Evolutionary conservation across 2,888 invertebrate genomes (phyloP), one percentile per base, ranked within the genome.

Genomic region (Allophyes oxyacanthae): DNA sequence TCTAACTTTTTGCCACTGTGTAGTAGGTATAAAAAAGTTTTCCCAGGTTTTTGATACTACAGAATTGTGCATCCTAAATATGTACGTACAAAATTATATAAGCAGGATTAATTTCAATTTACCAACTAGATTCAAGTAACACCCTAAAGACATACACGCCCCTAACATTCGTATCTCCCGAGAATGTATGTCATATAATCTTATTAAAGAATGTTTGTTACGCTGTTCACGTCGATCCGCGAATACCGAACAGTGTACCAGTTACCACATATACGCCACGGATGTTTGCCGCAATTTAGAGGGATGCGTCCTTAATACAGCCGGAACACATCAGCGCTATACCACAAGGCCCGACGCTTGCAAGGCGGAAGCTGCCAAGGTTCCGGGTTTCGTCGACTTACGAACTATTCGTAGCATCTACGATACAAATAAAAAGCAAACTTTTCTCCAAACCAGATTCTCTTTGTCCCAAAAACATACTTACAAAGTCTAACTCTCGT

Each of bases 371-470:
- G 45, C 38, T 28, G 15, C 37, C 58, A 51, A 51, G 51, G 34
- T 62, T 64, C 54, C 62, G 59, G 48, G 26, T 33, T 26, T 36
- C 41, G 6, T 14, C 43, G 54, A 57, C 41, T 54, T 38, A 8
- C 13, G 36, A 60, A 57, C 53, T 58, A 46, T 50, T 55, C 30
- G 7, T 20, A 64, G 59, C 28, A 45, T 41, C 51, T 36, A 28
- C n/a, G 14, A 37, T 42, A 62, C 46, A 53, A 65, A 72, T 63
- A 66, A 63, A 54, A 45, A 14, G 8, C 25, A 6, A 65, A 61
- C 40, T 66, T 66, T 52, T 40, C 36, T 13, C 30, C 51, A 51
- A 70, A 66, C 42, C 72, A 72, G 46, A 66, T 70, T 62, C 7
- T 57, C 61, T 50, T 59, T 34, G 41, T 52, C 42, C 54, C 43